phyloP scores from a whole-genome alignment of 2,888 invertebrate genomes.

The Ichneumoninae sp. region DNA sequence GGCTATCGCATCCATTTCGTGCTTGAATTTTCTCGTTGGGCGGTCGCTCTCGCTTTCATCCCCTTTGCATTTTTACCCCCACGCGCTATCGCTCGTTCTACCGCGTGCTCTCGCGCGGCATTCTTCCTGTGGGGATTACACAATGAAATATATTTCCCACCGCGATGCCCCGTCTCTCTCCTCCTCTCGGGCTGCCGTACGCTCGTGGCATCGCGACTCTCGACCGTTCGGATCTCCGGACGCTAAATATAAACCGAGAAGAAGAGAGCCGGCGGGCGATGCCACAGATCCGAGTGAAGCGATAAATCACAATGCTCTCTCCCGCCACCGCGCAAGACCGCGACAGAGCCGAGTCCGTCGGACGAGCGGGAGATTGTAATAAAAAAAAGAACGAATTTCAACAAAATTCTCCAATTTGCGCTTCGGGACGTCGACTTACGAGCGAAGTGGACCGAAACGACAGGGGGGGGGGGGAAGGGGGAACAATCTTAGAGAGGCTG shows the following conservation, averaged over 20 bases:
- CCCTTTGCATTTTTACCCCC: conserved; percentile 48
- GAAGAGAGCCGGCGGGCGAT: conserved; percentile 58
- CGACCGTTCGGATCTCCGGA: conserved; percentile 45
- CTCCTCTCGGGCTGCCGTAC: conserved; percentile 28
- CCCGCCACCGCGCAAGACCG: conserved; percentile 64
- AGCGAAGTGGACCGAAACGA: conserved; percentile 17
- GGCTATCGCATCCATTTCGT: conserved; percentile 23
- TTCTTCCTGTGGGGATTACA: conserved; percentile 80
- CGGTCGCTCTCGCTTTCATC: conserved; percentile 58
- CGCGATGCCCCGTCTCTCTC: conserved; percentile 45
- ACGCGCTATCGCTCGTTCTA: conserved; percentile 45
- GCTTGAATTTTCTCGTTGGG: conserved; percentile 65
- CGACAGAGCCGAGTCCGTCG: conserved; percentile 36
- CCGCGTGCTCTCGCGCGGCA: conserved; percentile 64
- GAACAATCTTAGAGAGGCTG: conserved; percentile 29
- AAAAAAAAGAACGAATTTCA: conserved; percentile 31
- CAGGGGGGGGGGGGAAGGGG: conserved; percentile 7
- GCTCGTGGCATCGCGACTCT: conserved; percentile 30
- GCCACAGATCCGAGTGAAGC: conserved; percentile 72
- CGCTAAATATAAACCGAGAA: conserved; percentile 79
- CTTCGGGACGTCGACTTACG: conserved; percentile 54
- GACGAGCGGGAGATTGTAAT: conserved; percentile 7
- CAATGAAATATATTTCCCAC: conserved; percentile 83
- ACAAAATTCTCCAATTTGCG: conserved; percentile 72
- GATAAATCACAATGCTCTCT: conserved; percentile 75